phyloP scores from a whole-genome alignment of 2,113 vertebrate species.

The Lota lota region DNA sequence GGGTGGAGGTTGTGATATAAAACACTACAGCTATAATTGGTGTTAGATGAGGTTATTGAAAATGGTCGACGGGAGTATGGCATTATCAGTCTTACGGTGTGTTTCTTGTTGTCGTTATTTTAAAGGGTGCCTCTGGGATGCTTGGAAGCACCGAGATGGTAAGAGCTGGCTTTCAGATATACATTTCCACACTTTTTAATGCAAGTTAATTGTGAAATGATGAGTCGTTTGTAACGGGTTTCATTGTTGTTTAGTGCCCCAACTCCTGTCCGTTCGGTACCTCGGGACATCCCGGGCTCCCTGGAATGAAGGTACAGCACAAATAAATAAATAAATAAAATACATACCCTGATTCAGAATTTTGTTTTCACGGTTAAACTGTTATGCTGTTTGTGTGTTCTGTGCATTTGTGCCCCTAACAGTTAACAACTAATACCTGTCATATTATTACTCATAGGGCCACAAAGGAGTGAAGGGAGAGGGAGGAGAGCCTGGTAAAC shows the following conservation, averaged over 20 bases:
- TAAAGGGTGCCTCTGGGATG: constrained; percentile 72
- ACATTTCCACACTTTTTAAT: not conserved
- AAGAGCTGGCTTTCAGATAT: constrained; percentile 25
- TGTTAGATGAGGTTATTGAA: not conserved
- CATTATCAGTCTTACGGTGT: too few species aligned
- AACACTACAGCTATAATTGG: too few species aligned
- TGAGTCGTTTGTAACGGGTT: not conserved
- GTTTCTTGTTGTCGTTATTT: constrained; percentile 11
- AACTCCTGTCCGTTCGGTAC: constrained; percentile 85
- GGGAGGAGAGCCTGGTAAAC: constrained; percentile 91
- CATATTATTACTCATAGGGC: constrained; percentile 72
- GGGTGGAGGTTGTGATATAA: too few species aligned
- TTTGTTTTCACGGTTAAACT: too few species aligned
- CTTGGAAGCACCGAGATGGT: constrained; percentile 71
- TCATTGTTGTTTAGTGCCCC: constrained; percentile 81
- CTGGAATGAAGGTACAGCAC: constrained; percentile 91
- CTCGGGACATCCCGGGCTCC: constrained; percentile 87
- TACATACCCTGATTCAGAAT: too few species aligned
- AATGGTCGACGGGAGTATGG: not conserved
- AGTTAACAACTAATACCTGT: too few species aligned
- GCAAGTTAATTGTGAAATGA: not conserved
- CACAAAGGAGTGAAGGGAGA: constrained; percentile 96
- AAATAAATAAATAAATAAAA: too few species aligned
- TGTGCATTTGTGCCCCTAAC: constrained; percentile 3
- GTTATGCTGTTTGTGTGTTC: too few species aligned